phyloP scores from a whole-genome alignment of 2,888 invertebrate species.

The Perizoma affinitatum region DNA sequence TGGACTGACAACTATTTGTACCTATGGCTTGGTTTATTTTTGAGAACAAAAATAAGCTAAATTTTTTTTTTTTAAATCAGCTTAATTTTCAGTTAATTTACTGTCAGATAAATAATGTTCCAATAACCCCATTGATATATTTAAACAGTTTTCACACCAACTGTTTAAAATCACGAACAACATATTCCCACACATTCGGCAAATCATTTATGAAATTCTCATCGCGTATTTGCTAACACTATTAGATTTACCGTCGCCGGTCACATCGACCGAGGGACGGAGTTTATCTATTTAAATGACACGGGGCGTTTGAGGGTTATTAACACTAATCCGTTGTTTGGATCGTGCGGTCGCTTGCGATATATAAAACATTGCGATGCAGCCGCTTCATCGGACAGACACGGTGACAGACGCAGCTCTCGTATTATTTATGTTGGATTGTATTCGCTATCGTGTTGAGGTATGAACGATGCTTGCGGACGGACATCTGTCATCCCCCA shows the following conservation, averaged over 20 bases:
- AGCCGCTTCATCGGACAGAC: slow-evolving; percentile 40
- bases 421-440: slow-evolving; percentile 71
- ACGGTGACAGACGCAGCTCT: slow-evolving; percentile 44
- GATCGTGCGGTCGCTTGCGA: slow-evolving; percentile 48
- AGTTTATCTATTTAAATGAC: slow-evolving; percentile 46
- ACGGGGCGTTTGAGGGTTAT: slow-evolving; percentile 44
- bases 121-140: slow-evolving; percentile 27
- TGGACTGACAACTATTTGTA: slow-evolving; percentile 9
- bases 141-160: slow-evolving; percentile 20
- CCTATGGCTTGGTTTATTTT: slow-evolving; percentile 14
- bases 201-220: slow-evolving; percentile 28
- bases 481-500: slow-evolving; percentile 79
- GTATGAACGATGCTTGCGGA: slow-evolving; percentile 69
- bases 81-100: slow-evolving; percentile 16
- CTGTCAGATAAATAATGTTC: slow-evolving; percentile 25
- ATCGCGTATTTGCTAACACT: slow-evolving; percentile 26
- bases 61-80: no score
- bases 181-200: slow-evolving; percentile 29
- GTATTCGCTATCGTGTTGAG: slow-evolving; percentile 74
- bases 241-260: slow-evolving; percentile 34
- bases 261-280: slow-evolving; percentile 29
- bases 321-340: slow-evolving; percentile 53
- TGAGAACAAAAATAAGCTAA: slow-evolving; percentile 11
- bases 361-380: slow-evolving; percentile 27
- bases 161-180: slow-evolving; percentile 23